These are phyloP conservation scores for Strix aluco DNA, from an alignment of 2,113 vertebrate genomes.

Conservation along the genomic window DNA sequence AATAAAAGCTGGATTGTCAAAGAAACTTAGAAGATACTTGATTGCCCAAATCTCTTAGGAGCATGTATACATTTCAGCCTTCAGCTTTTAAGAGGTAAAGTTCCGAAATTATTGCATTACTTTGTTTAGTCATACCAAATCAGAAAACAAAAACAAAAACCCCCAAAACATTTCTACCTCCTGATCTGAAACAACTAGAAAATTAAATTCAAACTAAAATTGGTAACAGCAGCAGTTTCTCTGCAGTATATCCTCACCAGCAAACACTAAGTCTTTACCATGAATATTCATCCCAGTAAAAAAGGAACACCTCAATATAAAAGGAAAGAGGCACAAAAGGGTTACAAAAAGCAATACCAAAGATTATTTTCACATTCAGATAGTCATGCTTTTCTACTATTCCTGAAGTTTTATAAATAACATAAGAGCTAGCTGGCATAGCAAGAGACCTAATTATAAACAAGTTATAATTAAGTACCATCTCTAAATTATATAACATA, in stretches of 20 bases:
- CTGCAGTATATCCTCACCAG: background rate
- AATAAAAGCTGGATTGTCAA: background rate
- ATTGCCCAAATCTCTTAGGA: background rate
- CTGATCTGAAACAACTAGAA: background rate
- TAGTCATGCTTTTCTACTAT: background rate
- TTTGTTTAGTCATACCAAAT: background rate
- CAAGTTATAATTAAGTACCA: constrained; percentile 51
- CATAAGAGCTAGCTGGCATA: background rate
- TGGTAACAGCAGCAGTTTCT: background rate
- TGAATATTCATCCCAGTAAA: background rate
- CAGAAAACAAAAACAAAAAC: background rate
- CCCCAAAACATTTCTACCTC: background rate
- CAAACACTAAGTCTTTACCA: background rate
- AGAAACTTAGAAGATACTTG: background rate
- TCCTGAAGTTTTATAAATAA: constrained; percentile 39
- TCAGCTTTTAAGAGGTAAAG: background rate
- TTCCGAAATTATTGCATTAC: background rate
- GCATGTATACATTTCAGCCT: background rate
- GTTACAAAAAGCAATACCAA: background rate
- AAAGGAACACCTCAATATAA: background rate
- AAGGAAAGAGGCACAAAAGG: background rate
- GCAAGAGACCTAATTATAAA: constrained; percentile 52
- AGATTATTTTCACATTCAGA: background rate
- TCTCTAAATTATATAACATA: constrained; percentile 53
- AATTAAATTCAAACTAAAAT: background rate